A percentile compares a stretch with the other conserved stretches of the same genome.
These are phyloP conservation scores for Ammodytes dubius DNA, from an alignment of 2,113 vertebrate genomes.

Conservation along the genomic window DNA sequence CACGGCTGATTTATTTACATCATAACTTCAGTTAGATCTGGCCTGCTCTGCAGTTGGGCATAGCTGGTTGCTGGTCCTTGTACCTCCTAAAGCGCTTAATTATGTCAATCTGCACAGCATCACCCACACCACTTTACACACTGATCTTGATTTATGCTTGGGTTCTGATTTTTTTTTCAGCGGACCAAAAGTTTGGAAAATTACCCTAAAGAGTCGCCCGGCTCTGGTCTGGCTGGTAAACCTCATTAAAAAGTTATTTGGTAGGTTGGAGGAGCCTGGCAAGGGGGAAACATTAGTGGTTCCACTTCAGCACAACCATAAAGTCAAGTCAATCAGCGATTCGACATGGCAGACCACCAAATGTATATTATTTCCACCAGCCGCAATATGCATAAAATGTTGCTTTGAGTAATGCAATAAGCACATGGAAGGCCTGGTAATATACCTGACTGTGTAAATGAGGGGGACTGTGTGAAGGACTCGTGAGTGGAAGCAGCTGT, in stretches of 20 bases:
- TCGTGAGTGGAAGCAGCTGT: slow-evolving; percentile 69
- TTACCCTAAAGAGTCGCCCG: slow-evolving; percentile 40
- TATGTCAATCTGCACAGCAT: slow-evolving; percentile 56
- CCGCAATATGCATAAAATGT: slow-evolving; percentile 42
- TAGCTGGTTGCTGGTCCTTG: slow-evolving; percentile 44
- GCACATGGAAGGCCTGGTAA: slow-evolving; percentile 23
- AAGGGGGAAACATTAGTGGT: slow-evolving; percentile 60
- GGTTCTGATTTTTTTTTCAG: slow-evolving; percentile 35
- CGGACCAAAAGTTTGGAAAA: slow-evolving; percentile 61
- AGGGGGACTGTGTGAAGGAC: slow-evolving; percentile 41
- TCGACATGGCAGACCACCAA: slow-evolving; percentile 70
- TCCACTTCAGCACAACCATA: slow-evolving; percentile 68
- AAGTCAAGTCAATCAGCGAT: slow-evolving; percentile 71
- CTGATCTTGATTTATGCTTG: slow-evolving; percentile 71
- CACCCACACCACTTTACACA: slow-evolving; percentile 42
- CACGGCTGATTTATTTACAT: slow-evolving; percentile 75
- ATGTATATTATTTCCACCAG: slow-evolving; percentile 62
- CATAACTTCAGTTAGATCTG: slow-evolving; percentile 56
- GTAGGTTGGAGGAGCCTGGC: slow-evolving; percentile 36
- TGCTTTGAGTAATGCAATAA: slow-evolving; percentile 55
- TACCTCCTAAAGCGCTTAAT: slow-evolving; percentile 41
- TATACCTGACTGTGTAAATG: slow-evolving; percentile 70
- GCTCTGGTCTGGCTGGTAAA: slow-evolving; percentile 67
- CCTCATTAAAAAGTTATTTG: slow-evolving; percentile 80
- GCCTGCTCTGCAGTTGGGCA: slow-evolving; percentile 22